Evolutionary conservation across 2,888 invertebrate species (phyloP).

Genomic region (Mycalesis mineus): DNA sequence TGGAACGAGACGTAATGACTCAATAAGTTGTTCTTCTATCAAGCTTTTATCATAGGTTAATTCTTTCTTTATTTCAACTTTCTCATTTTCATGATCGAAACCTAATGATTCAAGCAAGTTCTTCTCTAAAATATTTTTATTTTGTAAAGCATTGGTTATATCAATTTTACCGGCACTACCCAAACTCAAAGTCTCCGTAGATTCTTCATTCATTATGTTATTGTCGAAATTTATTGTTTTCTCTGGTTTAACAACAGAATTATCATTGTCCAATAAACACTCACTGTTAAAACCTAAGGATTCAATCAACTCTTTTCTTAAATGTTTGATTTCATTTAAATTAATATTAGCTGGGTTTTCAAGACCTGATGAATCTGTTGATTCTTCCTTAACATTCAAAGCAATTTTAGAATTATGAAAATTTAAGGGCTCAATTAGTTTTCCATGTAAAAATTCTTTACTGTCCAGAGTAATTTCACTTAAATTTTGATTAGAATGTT

Average conservation of each 20-base stretch:
- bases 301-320: neutral
- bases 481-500: neutral
- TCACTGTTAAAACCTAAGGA: neutral
- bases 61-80: neutral
- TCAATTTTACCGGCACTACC: neutral
- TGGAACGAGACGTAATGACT: neutral
- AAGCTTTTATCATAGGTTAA: neutral
- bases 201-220: neutral
- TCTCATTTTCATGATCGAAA: neutral
- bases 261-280: too few species aligned
- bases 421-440: neutral
- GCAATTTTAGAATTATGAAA: neutral
- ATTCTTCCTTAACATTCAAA: neutral
- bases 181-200: neutral
- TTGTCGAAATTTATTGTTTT: too few species aligned
- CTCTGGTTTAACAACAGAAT: too few species aligned
- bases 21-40: neutral
- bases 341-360: neutral
- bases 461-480: neutral
- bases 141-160: neutral
- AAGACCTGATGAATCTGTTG: neutral
- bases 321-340: neutral
- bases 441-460: neutral
- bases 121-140: slow-evolving; percentile 4
- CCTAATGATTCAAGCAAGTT: neutral